These are phyloP conservation scores for Falco rusticolus DNA, from an alignment of 2,797 vertebrate genomes.

Conservation along the genomic window DNA sequence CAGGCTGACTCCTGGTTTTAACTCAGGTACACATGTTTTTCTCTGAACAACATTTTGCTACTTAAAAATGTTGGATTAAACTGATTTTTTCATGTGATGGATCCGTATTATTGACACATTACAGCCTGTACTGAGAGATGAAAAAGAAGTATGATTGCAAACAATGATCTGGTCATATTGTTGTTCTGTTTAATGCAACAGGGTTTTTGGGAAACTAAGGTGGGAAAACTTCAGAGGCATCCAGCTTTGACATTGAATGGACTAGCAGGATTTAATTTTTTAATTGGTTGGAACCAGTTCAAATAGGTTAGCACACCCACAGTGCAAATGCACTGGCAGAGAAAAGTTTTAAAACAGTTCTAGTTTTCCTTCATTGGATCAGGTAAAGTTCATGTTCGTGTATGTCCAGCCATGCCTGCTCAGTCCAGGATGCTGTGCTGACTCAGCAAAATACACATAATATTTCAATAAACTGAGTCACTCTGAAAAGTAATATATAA, in stretches of 20 bases:
- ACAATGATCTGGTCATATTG: background rate
- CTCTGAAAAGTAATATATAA: background rate
- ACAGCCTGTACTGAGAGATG: background rate
- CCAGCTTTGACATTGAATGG: background rate
- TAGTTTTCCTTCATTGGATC: background rate
- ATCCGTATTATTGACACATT: background rate
- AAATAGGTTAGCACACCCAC: background rate
- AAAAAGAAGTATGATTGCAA: background rate
- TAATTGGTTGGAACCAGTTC: background rate
- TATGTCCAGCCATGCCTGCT: background rate
- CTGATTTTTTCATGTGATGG: background rate
- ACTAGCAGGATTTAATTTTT: background rate
- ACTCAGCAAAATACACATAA: background rate
- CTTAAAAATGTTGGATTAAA: background rate
- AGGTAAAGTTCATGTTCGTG: background rate
- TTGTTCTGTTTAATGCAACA: background rate
- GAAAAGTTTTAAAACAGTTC: background rate
- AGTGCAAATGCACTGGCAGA: background rate
- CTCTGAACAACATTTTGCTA: background rate
- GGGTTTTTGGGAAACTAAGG: background rate
- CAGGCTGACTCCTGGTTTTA: background rate
- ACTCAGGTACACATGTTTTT: background rate
- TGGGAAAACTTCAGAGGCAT: background rate
- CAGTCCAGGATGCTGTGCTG: background rate
- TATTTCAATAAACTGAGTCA: slow-evolving; percentile 15